Percentiles rank a stretch among this genome's conserved stretches.
phyloP scores from a whole-genome alignment of 1,140 invertebrate genomes.

The Diachasma alloeum region DNA sequence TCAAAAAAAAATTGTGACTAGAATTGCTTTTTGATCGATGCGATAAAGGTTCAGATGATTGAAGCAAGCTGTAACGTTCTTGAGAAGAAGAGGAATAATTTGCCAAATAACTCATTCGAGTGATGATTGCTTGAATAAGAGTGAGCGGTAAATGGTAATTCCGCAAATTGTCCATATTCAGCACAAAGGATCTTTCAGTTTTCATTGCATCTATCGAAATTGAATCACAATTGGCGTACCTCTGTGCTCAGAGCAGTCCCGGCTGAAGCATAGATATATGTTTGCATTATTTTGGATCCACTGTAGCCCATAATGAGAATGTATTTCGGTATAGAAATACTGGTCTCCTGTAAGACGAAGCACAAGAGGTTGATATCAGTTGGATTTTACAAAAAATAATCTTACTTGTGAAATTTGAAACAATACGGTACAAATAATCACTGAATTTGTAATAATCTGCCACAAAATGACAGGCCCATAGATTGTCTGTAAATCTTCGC shows the following conservation, averaged over 20 bases:
- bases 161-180: no score
- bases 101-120: neutral
- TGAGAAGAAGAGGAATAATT: neutral
- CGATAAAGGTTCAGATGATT: no score
- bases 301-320: neutral
- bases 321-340: neutral
- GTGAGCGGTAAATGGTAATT: no score
- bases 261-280: slow-evolving; percentile 26
- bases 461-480: slow-evolving; percentile 41
- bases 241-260: slow-evolving; percentile 17
- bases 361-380: neutral
- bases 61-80: no score
- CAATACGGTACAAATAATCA: slow-evolving; percentile 40
- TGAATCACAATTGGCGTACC: slow-evolving; percentile 9
- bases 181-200: neutral
- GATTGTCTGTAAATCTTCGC: slow-evolving; percentile 32
- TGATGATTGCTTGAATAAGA: no score
- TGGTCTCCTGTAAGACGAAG: neutral
- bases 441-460: slow-evolving; percentile 34
- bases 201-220: no score
- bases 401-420: slow-evolving; percentile 31
- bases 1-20: no score
- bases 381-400: neutral
- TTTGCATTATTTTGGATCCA: slow-evolving; percentile 23
- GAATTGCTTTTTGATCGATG: no score